Conservation (phyloP, 2,113 vertebrate genomes). For the Solea senegalensis region DNA sequence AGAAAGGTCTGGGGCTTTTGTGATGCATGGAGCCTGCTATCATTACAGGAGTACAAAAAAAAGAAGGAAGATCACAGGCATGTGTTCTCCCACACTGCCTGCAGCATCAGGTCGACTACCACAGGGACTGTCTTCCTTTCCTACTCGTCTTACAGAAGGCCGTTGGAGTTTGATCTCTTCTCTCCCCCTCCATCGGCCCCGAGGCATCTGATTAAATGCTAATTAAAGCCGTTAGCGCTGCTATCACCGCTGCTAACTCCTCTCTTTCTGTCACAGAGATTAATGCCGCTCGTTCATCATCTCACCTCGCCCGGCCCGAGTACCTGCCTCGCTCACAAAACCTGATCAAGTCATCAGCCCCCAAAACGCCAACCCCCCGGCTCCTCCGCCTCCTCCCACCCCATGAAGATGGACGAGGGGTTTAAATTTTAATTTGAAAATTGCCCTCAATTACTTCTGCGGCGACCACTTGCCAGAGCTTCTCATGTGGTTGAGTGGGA, state of each 20-base stretch:
- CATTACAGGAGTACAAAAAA: conserved; percentile 66
- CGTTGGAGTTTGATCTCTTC: conserved; percentile 76
- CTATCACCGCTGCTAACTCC: conserved; percentile 80
- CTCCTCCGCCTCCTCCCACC: conserved; percentile 34
- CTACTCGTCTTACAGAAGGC: conserved; percentile 66
- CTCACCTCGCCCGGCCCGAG: conserved; percentile 69
- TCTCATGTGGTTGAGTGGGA: conserved; percentile 72
- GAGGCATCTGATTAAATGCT: conserved; percentile 83
- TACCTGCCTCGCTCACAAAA: conserved; percentile 77
- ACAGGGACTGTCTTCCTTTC: conserved; percentile 65
- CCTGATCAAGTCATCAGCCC: conserved; percentile 79
- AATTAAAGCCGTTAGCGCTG: conserved; percentile 82
- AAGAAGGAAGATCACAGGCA: conserved; percentile 69
- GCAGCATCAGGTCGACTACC: conserved; percentile 62
- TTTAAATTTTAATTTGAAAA: conserved; percentile 84
- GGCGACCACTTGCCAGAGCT: conserved; percentile 79
- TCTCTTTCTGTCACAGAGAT: conserved; percentile 82
- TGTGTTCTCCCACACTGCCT: conserved; percentile 69
- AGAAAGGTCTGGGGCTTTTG: conserved; percentile 57
- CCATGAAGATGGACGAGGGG: conserved; percentile 76
- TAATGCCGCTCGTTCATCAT: conserved; percentile 83
- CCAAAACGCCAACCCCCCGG: conserved; percentile 36
- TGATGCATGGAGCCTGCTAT: conserved; percentile 50
- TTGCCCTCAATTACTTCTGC: conserved; percentile 82
- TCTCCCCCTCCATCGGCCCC: conserved; percentile 75